These are phyloP conservation scores for Xiphophorus couchianus DNA, from an alignment of 2,113 vertebrate species.

Conservation along the genomic window DNA sequence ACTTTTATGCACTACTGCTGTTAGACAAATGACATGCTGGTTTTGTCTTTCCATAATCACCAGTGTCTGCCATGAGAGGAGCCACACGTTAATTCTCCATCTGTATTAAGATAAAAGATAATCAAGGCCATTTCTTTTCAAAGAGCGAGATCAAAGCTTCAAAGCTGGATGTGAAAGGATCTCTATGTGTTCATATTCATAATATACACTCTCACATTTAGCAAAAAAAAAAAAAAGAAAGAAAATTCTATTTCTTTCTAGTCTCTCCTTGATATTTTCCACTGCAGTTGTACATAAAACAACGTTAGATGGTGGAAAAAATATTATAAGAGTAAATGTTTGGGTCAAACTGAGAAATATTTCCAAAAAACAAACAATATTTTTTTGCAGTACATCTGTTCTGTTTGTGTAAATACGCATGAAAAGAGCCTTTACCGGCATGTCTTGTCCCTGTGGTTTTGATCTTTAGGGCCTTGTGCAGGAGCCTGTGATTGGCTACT, in stretches of 20 bases:
- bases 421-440: slow-evolving; percentile 47
- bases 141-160: slow-evolving; percentile 35
- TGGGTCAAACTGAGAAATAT: slow-evolving; percentile 25
- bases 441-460: slow-evolving; percentile 56
- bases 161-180: slow-evolving; percentile 10
- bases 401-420: slow-evolving; percentile 65
- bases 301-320: slow-evolving; percentile 23
- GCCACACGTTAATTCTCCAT: background rate
- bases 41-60: background rate
- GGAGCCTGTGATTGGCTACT: slow-evolving; percentile 57
- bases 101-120: slow-evolving; percentile 4
- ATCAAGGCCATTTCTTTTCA: background rate
- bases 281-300: slow-evolving; percentile 26
- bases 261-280: background rate
- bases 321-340: slow-evolving; percentile 26
- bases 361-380: slow-evolving; percentile 2
- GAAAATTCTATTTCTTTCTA: background rate
- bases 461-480: slow-evolving; percentile 58
- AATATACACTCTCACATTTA: background rate
- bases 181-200: slow-evolving; percentile 14
- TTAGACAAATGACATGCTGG: background rate
- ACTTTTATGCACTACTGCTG: background rate
- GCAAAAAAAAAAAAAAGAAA: slow-evolving; percentile 18
- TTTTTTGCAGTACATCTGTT: slow-evolving; percentile 63
- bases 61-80: background rate